phyloP scores from a whole-genome alignment of 2,797 vertebrate genomes.

The Varecia variegata region DNA sequence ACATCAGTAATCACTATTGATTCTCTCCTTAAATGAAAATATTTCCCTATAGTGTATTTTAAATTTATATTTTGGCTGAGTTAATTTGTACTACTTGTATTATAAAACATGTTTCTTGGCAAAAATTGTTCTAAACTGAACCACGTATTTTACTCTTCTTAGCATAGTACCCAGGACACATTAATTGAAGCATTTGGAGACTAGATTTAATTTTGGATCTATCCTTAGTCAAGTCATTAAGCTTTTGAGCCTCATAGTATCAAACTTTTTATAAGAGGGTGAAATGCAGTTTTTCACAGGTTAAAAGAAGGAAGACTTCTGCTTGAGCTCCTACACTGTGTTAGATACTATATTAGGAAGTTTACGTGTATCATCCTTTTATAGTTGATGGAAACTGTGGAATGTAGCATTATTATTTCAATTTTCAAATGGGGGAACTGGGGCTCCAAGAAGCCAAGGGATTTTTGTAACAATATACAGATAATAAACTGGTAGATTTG shows the following conservation, averaged over 20 bases:
- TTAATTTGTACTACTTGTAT: not conserved
- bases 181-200: slow-evolving; percentile 16
- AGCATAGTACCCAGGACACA: not conserved
- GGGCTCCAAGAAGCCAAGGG: not conserved
- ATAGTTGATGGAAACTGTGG: not conserved
- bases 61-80: not conserved
- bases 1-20: not conserved
- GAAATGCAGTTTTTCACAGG: not conserved
- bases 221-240: not conserved
- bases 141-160: not conserved
- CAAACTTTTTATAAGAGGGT: not conserved
- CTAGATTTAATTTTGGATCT: not conserved
- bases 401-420: not conserved
- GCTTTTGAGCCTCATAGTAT: not conserved
- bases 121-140: not conserved
- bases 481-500: not conserved
- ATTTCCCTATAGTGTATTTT: not conserved
- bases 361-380: not conserved
- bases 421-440: not conserved
- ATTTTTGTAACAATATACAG: not conserved
- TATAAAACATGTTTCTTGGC: not conserved
- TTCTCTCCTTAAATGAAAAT: not conserved
- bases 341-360: not conserved
- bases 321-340: not conserved
- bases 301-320: not conserved